Evolutionary conservation across 2,797 vertebrate genomes (phyloP), one percentile per base, ranked within the genome.

Genomic region (Sebastes steindachneri): DNA sequence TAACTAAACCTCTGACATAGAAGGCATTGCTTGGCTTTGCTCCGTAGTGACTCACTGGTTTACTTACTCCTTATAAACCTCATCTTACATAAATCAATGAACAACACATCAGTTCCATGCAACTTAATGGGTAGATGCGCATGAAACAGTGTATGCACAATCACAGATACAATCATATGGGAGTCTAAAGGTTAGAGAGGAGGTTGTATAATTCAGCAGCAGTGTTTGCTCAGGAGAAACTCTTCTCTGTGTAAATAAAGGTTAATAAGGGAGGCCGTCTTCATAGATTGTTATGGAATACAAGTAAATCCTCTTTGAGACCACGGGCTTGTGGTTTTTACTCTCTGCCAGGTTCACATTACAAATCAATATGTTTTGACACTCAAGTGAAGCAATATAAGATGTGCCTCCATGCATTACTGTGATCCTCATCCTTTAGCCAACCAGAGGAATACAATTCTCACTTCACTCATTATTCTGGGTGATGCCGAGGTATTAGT

Each of bases 301-400:
- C 68, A 71, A 86, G 77, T 70, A 86, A 86, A 89, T 89, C 74
- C 79, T 74, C 66, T 84, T 75, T 82, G 76, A 90, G 80, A 82
- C 73, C 31, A 37, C 7, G 48, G 84, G 84, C 70, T 92, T 86
- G 85, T 79, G 86, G 75, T 90, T 91, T 89, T 80, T 71, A 76
- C 77, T 75, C 84, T 63, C 80, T 75, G 72, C 73, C 73, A 63
- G 83, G 59, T 82, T 90, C 86, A 76, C 66, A 82, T 90, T 87
- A 85, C 84, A 86, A 80, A 90, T 92, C 90, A 84, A 88, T 93
- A 89, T 85, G 90, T 90, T 92, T 91, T 90, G 88, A 91, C 83
- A 83, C 86, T 74, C 54, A 68, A 80, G 87, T 81, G 71, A 90
- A 83, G 75, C 75, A 83, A 84, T 87, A 75, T 73, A 83, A 80